phyloP scores from a whole-genome alignment of 2,797 vertebrate genomes.

The Channallabes apus region DNA sequence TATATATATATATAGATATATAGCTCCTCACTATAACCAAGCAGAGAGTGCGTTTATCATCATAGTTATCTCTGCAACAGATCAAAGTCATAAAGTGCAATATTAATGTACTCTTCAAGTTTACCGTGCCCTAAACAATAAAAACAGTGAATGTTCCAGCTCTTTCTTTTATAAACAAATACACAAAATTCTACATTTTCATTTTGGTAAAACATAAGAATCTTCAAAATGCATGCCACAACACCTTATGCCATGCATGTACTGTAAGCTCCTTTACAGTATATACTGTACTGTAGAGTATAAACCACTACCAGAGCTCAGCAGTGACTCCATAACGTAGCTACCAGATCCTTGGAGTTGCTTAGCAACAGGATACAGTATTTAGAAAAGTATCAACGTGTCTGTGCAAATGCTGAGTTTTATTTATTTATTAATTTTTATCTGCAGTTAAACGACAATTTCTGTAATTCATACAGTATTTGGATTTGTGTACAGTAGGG shows the following conservation, averaged over 20 bases:
- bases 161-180: background rate
- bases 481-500: background rate
- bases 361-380: constrained; percentile 60
- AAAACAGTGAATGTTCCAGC: background rate
- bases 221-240: background rate
- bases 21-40: background rate
- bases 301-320: constrained; percentile 28
- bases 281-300: background rate
- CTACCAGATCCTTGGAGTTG: constrained; percentile 52
- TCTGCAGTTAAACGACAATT: constrained; percentile 9
- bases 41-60: background rate
- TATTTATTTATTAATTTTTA: background rate
- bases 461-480: background rate
- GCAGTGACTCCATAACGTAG: constrained; percentile 50
- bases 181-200: background rate
- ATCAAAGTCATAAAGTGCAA: background rate
- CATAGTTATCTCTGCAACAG: background rate
- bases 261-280: constrained; percentile 17
- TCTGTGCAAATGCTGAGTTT: constrained; percentile 29
- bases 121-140: background rate
- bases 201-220: background rate
- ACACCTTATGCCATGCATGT: background rate
- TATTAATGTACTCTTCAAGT: too few species aligned
- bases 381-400: constrained; percentile 49
- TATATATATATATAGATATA: too few species aligned